Evolutionary conservation across 2,113 vertebrate species (phyloP), one percentile per base, ranked within the genome.

Genomic region (Drymodes brunneopygia): DNA sequence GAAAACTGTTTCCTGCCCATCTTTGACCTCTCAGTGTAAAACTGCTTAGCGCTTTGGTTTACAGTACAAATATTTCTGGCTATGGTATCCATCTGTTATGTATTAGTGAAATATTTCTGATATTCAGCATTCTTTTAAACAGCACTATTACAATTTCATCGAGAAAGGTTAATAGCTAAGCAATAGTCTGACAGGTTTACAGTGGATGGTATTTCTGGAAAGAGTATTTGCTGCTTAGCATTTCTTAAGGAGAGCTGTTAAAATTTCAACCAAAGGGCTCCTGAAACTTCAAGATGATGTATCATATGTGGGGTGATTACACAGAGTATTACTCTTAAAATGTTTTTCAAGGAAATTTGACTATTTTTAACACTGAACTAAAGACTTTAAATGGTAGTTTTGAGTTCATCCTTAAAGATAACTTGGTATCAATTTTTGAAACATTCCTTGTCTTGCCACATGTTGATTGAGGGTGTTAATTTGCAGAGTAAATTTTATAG

Each of bases 81-180:
- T 90, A 71, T 88, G 88, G 60, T 90, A 95, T 58, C 95, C 95
- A 96, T 97, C 96, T 96, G 92, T 95, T 95, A 96, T 74, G 80
- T 90, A 97, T 97, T 96, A 96, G 82, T 86, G 65, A 96, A 96
- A 90, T 88, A 94, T 94, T 97, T 97, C 92, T 96, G 94, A 96
- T 97, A 95, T 94, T 96, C 95, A 95, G 85, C 80, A 95, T 96
- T 96, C 94, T 94, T 96, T 95, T 92, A 90, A 92, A 60, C 72
- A 93, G 67, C 86, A 81, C 90, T 90, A 94, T 86, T 95, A 94
- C 64, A 88, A 96, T 96, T 94, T 94, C 88, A 91, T 89, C 61
- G 4, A 92, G 93, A 95, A 96, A 95, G 92, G 94, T 95, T 97
- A 96, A 93, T 80, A 92, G 61, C 90, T 95, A 95, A 96, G 85